Base-by-base conservation (phyloP, 2,888 invertebrate species). In the Cylindroiulus punctatus region DNA sequence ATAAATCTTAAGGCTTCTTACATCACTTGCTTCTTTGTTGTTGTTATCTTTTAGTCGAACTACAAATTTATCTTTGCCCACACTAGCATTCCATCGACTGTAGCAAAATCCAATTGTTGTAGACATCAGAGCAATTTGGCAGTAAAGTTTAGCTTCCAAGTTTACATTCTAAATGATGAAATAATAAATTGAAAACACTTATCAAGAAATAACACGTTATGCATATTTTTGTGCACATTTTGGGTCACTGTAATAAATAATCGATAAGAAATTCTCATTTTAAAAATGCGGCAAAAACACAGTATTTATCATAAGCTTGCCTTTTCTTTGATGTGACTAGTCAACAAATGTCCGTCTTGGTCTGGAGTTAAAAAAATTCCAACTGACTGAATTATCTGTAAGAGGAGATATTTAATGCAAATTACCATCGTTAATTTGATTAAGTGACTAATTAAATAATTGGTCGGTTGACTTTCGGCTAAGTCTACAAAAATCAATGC, bases 281-380 rank as follows among this genome's bases (percentile, higher is more conserved):
- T 8, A 44, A 44, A 44, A 14, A 44, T 8, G 0, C 12, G 14
- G 44, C 14, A 14, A 8, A 5, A 12, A 44, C 19, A 19, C 1
- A 1, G 17, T 44, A 52, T 52, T 17, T 3, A 52, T 52, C 1
- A 19, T n/a, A 52, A 52, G 1, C 36, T 81, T 81, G 30, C 81
- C 19, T 81, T 81, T 81, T 30, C 32, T 81, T 81, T 81, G 81
- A 81, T 81, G 81, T 81, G 81, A 17, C 19, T 81, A 17, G 81
- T 32, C 10, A 81, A 10, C 81, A 81, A 81, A 36, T 81, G 36
- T 3, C 36, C 26, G 1, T 81, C 32, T 81, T 81, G 14, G 4
- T 36, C 81, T 12, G 81, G 81, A 36, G 81, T 81, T 36, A 81
- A n/a, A 81, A 81, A 81, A 32, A 81, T 30, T 36, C 81, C 81